A percentile compares a stretch with the other conserved stretches of the same genome.
These are phyloP conservation scores for Drosophila kohkoa DNA, from an alignment of 1,140 invertebrate genomes.

Conservation along the genomic window DNA sequence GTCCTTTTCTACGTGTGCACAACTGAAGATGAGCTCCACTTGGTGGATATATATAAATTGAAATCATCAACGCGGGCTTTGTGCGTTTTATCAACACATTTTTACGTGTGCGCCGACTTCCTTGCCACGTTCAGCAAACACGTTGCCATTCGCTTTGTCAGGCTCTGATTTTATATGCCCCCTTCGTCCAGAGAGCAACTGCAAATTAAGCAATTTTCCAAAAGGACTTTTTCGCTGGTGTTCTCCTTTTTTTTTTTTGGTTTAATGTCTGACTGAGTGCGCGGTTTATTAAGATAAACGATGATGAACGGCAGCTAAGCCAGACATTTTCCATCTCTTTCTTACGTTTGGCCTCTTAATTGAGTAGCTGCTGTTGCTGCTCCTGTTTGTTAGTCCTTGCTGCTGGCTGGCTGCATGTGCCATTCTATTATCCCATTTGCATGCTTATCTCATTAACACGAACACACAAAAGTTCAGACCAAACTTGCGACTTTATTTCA, in stretches of 20 bases:
- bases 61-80: slow-evolving; percentile 82
- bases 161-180: slow-evolving; percentile 44
- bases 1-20: slow-evolving; percentile 39
- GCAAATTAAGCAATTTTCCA: slow-evolving; percentile 81
- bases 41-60: slow-evolving; percentile 76
- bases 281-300: slow-evolving; percentile 82
- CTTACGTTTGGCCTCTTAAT: slow-evolving; percentile 31
- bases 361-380: slow-evolving; percentile 17
- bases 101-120: slow-evolving; percentile 67
- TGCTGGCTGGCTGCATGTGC: neutral
- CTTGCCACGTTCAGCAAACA: slow-evolving; percentile 43
- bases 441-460: slow-evolving; percentile 79
- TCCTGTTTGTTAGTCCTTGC: slow-evolving; percentile 8
- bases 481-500: slow-evolving; percentile 21
- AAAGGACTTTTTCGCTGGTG: slow-evolving; percentile 71
- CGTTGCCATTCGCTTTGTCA: slow-evolving; percentile 53
- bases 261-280: slow-evolving; percentile 81
- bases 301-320: slow-evolving; percentile 71
- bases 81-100: slow-evolving; percentile 83
- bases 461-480: slow-evolving; percentile 59
- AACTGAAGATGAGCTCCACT: slow-evolving; percentile 79
- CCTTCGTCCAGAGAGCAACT: slow-evolving; percentile 33
- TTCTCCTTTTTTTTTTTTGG: slow-evolving; percentile 47
- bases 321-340: slow-evolving; percentile 7
- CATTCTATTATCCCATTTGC: slow-evolving; percentile 78